These are phyloP conservation scores for Elymnias hypermnestra DNA, from an alignment of 1,140 invertebrate genomes.

Conservation along the genomic window DNA sequence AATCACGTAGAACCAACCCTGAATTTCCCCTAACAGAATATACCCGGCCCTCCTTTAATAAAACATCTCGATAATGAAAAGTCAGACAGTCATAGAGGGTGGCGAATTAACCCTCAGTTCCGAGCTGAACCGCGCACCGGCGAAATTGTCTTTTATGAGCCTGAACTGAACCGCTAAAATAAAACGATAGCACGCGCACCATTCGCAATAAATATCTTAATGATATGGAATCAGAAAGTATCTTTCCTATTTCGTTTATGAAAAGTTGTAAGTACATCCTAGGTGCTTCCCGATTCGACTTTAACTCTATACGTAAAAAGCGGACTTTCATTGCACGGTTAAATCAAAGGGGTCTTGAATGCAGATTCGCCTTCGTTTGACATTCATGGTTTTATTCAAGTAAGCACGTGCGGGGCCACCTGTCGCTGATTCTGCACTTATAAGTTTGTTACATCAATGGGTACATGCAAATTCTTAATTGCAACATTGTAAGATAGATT, in stretches of 20 bases:
- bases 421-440: slow-evolving; percentile 62
- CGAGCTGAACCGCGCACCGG: slow-evolving; percentile 10
- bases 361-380: slow-evolving; percentile 52
- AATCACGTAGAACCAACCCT: slow-evolving; percentile 51
- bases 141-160: slow-evolving; percentile 54
- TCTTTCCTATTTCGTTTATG: slow-evolving; percentile 32
- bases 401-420: slow-evolving; percentile 68
- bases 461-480: slow-evolving; percentile 24
- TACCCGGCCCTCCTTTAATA: slow-evolving; percentile 66
- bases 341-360: slow-evolving; percentile 26
- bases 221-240: slow-evolving; percentile 74
- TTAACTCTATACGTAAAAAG: slow-evolving; percentile 29
- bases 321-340: slow-evolving; percentile 19
- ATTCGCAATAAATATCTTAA: slow-evolving; percentile 71
- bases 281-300: slow-evolving; percentile 25
- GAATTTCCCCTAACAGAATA: slow-evolving; percentile 36
- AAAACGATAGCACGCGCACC: slow-evolving; percentile 38
- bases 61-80: slow-evolving; percentile 77
- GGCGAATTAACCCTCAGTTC: slow-evolving; percentile 60
- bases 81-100: slow-evolving; percentile 71
- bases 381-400: slow-evolving; percentile 72
- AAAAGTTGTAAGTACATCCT: slow-evolving; percentile 32
- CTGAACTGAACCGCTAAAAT: slow-evolving; percentile 45
- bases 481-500: slow-evolving; percentile 11
- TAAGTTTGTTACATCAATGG: slow-evolving; percentile 28